A percentile compares a stretch with the other conserved stretches of the same genome.
phyloP scores from a whole-genome alignment of 2,113 vertebrate genomes.

The Gallinago jamesoni region DNA sequence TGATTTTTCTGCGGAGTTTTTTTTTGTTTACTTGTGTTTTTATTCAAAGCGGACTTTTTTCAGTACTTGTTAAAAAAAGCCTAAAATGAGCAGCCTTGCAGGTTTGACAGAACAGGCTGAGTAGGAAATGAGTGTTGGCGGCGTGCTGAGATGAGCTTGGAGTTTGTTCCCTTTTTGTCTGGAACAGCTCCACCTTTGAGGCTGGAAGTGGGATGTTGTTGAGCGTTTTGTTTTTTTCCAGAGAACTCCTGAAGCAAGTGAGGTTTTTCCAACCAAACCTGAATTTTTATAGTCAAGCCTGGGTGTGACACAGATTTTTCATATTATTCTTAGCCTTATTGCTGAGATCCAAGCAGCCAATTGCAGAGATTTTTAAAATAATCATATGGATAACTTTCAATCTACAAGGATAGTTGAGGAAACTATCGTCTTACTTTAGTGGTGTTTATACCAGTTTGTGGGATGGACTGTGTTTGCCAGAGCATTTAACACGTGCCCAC shows the following conservation, averaged over 20 bases:
- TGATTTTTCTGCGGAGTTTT: not conserved
- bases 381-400: not conserved
- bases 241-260: not conserved
- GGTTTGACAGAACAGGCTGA: not conserved
- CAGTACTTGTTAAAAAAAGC: not conserved
- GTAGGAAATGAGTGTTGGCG: slow-evolving; percentile 48
- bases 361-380: not conserved
- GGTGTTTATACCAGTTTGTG: not conserved
- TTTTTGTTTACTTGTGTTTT: not conserved
- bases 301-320: not conserved
- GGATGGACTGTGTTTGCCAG: not conserved
- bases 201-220: not conserved
- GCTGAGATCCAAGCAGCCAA: not conserved
- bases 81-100: slow-evolving; percentile 6
- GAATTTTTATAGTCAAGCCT: not conserved
- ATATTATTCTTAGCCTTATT: not conserved
- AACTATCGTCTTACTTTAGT: not conserved
- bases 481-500: not conserved
- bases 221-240: not conserved
- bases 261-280: not conserved
- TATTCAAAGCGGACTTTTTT: not conserved
- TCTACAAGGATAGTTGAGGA: not conserved
- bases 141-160: slow-evolving; percentile 14
- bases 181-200: slow-evolving; percentile 15
- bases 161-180: slow-evolving; percentile 10